phyloP scores from a whole-genome alignment of 2,113 vertebrate genomes.

The Paradisaea rubra region DNA sequence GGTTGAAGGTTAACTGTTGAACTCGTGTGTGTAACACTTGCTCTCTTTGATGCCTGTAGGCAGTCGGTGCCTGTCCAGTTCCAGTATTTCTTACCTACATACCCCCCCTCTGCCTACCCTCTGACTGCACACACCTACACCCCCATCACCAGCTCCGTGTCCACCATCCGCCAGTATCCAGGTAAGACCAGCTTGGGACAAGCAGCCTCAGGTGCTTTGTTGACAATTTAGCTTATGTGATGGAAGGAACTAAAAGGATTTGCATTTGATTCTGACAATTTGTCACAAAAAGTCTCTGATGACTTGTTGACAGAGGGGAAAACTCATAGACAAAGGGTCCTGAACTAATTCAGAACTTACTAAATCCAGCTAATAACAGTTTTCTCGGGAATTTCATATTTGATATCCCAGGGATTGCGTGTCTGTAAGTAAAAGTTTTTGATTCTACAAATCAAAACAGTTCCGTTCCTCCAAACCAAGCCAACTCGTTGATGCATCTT shows the following conservation, averaged over 20 bases:
- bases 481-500: neutral
- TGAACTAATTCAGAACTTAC: neutral
- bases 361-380: neutral
- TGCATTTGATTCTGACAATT: neutral
- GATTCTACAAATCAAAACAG: neutral
- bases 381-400: neutral
- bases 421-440: neutral
- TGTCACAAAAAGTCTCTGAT: neutral
- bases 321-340: fast-evolving
- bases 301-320: neutral
- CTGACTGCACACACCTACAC: conserved; percentile 91
- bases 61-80: conserved; percentile 93
- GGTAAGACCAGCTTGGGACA: conserved; percentile 67
- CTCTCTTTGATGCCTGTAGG: conserved; percentile 61
- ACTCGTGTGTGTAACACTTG: neutral
- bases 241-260: neutral
- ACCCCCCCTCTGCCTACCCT: conserved; percentile 88
- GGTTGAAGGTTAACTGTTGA: neutral
- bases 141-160: conserved; percentile 94
- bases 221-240: neutral
- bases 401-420: neutral
- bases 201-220: fast-evolving
- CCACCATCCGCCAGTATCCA: conserved; percentile 93
- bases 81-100: conserved; percentile 93
- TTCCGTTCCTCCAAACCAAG: neutral